Evolutionary conservation across 1,140 invertebrate genomes (phyloP).

Genomic region (Drosophila biarmipes): DNA sequence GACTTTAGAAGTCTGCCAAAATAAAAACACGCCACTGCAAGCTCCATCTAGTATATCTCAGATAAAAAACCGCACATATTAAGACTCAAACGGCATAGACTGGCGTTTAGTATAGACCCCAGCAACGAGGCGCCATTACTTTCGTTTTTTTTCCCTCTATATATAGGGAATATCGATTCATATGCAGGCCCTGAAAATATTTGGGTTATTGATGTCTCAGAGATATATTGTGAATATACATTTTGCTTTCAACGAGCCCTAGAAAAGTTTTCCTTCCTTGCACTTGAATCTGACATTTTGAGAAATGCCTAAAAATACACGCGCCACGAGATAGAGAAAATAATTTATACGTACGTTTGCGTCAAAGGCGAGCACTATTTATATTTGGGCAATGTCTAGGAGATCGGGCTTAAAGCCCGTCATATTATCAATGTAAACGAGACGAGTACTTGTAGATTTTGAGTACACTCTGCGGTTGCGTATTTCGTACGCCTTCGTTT

Average conservation of each 20-base stretch:
- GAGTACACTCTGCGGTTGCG: constrained; percentile 49
- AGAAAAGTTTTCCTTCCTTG: constrained; percentile 27
- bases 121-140: constrained; percentile 51
- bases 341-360: constrained; percentile 36
- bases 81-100: constrained; percentile 44
- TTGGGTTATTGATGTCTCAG: constrained; percentile 7
- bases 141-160: constrained; percentile 42
- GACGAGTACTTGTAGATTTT: constrained; percentile 25
- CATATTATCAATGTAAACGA: constrained; percentile 72
- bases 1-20: constrained; percentile 28
- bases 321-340: constrained; percentile 22
- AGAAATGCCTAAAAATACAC: constrained; percentile 47
- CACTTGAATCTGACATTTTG: constrained; percentile 71
- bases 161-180: constrained; percentile 5
- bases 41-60: constrained; percentile 45
- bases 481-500: constrained; percentile 44
- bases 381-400: constrained; percentile 63
- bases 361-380: constrained; percentile 52
- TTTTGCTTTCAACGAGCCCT: neutral
- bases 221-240: constrained; percentile 8
- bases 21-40: constrained; percentile 59
- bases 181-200: constrained; percentile 11
- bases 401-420: constrained; percentile 26
- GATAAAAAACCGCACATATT: constrained; percentile 56
- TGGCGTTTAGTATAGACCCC: constrained; percentile 31